Evolutionary conservation across 1,140 invertebrate genomes (phyloP), one percentile per base, ranked within the genome.

Genomic region (Platyura marginata): DNA sequence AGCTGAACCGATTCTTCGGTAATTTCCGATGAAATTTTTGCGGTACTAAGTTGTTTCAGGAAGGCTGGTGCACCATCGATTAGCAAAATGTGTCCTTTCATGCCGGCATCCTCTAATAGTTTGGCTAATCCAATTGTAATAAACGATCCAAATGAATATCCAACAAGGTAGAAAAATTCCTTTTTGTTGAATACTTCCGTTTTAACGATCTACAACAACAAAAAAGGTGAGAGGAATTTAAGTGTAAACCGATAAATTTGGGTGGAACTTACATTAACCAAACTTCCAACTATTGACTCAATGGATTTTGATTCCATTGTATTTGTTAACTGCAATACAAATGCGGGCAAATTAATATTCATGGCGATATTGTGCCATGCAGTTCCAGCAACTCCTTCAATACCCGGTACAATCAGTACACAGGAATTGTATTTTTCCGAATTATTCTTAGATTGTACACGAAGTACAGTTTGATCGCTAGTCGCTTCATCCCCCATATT

Each of bases 371-470:
- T 50, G n/a, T 57, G 52, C 59, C 59, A 62, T 3, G 56, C 49
- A n/a, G 49, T 45, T 37, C 59, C 57, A 11, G 74, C 71, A 38
- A 72, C 70, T 15, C 84, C 85, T 66, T 91, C 87, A 35, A 91
- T 64, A 15, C 86, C 83, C 41, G 86, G 86, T 32, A 90, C 59
- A 46, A 87, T 69, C 55, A 88, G 83, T 46, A 80, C 63, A 21
- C 21, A 4, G 9, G 21, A 59, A 48, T 41, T 48, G 46, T 40
- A 65, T 53, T 42, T 58, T 50, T 47, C 66, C 47, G 48, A 45
- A 43, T 51, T 13, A 57, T 61, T 40, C 44, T 49, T 57, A 47
- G 51, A 59, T 48, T 61, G 65, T 32, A 51, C 49, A 44, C 50
- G 41, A 2, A 53, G 29, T 20, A 52, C 35, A 5, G 53, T 40